These are phyloP conservation scores for Hyla sarda DNA, from an alignment of 2,113 vertebrate genomes.

Conservation along the genomic window DNA sequence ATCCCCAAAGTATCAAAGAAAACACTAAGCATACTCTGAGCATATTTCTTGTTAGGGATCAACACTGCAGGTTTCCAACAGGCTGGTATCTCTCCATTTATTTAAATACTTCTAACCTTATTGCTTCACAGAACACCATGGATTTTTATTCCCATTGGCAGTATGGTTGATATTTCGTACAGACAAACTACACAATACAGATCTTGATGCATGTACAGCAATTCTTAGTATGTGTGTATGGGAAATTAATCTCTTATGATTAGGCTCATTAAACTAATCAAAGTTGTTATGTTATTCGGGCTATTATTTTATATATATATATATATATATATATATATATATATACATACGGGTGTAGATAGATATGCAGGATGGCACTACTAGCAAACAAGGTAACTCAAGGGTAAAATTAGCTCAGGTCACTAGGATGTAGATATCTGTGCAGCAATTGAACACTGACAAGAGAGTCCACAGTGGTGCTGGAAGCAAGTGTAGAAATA, in stretches of 20 bases:
- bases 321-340: too few relatives aligned
- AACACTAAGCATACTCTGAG: too few relatives aligned
- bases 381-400: too few relatives aligned
- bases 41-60: background rate
- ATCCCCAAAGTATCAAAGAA: background rate
- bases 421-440: too few relatives aligned
- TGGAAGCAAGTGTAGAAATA: too few relatives aligned
- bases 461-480: too few relatives aligned
- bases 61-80: background rate
- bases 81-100: background rate
- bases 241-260: background rate
- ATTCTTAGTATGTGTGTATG: background rate
- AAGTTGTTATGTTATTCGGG: background rate
- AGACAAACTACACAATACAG: background rate
- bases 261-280: background rate
- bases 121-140: background rate
- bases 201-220: background rate
- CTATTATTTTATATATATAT: background rate
- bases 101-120: background rate
- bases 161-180: background rate
- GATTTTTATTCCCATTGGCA: conserved; percentile 7
- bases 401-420: too few relatives aligned
- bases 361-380: too few relatives aligned
- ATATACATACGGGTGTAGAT: too few relatives aligned
- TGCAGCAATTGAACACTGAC: too few relatives aligned